A percentile compares a stretch with the other conserved stretches of the same genome.
phyloP scores from a whole-genome alignment of 2,113 vertebrate species.

The Hypomesus transpacificus region DNA sequence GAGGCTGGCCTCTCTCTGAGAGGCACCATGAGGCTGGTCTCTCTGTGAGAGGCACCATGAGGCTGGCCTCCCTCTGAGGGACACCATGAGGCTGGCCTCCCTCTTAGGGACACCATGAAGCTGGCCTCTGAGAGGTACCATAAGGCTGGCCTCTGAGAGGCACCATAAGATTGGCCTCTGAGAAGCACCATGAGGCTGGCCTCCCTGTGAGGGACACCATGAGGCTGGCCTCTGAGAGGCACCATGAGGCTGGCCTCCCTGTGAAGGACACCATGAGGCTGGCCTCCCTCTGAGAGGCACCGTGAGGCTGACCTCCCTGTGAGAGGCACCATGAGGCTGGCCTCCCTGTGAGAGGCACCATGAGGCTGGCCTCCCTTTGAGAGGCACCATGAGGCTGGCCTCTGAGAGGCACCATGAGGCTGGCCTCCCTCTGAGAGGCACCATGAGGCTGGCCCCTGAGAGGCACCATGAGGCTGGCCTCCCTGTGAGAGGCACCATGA shows the following conservation, averaged over 20 bases:
- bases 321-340: neutral
- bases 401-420: neutral
- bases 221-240: slow-evolving; percentile 29
- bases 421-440: too few relatives aligned
- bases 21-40: slow-evolving; percentile 11
- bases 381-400: neutral
- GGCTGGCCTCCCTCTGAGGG: slow-evolving; percentile 25
- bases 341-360: too few relatives aligned
- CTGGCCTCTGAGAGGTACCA: too few relatives aligned
- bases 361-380: too few relatives aligned
- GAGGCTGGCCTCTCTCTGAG: slow-evolving; percentile 24
- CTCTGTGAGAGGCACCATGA: neutral
- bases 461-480: too few relatives aligned
- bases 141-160: too few relatives aligned
- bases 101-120: slow-evolving; percentile 16
- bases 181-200: neutral
- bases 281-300: slow-evolving; percentile 34
- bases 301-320: slow-evolving; percentile 58
- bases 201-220: neutral
- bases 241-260: neutral
- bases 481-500: neutral
- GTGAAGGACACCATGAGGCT: neutral
- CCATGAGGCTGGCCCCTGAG: slow-evolving; percentile 29
- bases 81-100: slow-evolving; percentile 57
- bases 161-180: too few relatives aligned